phyloP scores from a whole-genome alignment of 2,888 invertebrate genomes.

The Metacarcinus magister region DNA sequence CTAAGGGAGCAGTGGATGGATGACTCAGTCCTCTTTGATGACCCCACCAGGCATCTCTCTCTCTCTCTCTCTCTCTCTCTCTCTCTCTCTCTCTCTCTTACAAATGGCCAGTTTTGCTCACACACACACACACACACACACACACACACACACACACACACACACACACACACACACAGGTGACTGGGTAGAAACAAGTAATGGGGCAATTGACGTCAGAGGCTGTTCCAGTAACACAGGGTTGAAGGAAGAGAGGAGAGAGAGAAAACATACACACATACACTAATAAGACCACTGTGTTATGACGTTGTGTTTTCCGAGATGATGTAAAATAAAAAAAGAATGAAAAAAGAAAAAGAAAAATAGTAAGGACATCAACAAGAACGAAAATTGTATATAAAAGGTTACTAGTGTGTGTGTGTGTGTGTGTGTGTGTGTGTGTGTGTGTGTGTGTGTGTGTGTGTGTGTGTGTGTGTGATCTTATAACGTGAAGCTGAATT shows the following conservation, averaged over 20 bases:
- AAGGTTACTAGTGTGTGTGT: too few species aligned
- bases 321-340: not conserved
- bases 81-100: conserved; percentile 2
- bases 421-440: conserved; percentile 27
- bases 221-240: not conserved
- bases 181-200: not conserved
- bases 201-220: not conserved
- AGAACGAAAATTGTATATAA: too few species aligned
- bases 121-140: not conserved
- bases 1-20: not conserved
- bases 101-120: too few species aligned
- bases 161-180: conserved; percentile 57
- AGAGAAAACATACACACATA: not conserved
- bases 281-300: not conserved
- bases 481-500: not conserved
- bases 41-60: conserved; percentile 19
- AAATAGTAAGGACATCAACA: too few species aligned
- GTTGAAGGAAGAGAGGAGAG: not conserved
- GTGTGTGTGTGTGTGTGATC: not conserved
- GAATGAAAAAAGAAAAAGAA: too few species aligned
- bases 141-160: conserved; percentile 55
- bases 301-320: not conserved
- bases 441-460: conserved; percentile 48
- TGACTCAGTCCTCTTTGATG: conserved; percentile 5
- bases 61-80: conserved; percentile 19